phyloP scores from a whole-genome alignment of 2,797 vertebrate genomes.

The Melanotaenia parkinsoni region DNA sequence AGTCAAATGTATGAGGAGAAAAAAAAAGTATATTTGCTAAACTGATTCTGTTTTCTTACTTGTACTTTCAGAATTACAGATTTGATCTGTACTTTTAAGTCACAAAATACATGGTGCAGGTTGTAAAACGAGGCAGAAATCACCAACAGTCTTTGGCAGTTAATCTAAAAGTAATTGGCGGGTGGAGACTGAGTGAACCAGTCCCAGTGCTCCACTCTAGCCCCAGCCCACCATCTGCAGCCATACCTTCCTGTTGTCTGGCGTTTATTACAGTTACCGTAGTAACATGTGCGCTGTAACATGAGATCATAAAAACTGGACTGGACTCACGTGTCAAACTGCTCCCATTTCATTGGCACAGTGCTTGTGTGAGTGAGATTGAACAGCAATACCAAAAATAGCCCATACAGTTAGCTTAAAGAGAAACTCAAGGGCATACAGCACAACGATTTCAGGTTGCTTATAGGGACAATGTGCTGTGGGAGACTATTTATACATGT shows the following conservation, averaged over 20 bases:
- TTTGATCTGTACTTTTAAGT: neutral
- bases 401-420: slow-evolving; percentile 38
- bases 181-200: slow-evolving; percentile 32
- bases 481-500: slow-evolving; percentile 9
- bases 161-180: neutral
- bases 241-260: slow-evolving; percentile 42
- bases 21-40: neutral
- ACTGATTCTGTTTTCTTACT: neutral
- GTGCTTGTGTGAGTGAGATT: slow-evolving; percentile 9
- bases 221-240: slow-evolving; percentile 9
- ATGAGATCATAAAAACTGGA: slow-evolving; percentile 35
- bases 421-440: slow-evolving; percentile 48
- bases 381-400: slow-evolving; percentile 57
- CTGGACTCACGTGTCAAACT: slow-evolving; percentile 8
- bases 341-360: slow-evolving; percentile 4
- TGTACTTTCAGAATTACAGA: neutral
- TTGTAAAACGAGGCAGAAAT: slow-evolving; percentile 23
- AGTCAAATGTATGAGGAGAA: no score
- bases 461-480: neutral
- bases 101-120: neutral
- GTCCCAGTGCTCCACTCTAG: slow-evolving; percentile 36
- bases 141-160: neutral
- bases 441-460: slow-evolving; percentile 17
- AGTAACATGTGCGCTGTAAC: slow-evolving; percentile 33
- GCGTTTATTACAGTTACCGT: slow-evolving; percentile 35